Conservation (phyloP, 2,888 invertebrate species). For the Steinernema hermaphroditum region DNA sequence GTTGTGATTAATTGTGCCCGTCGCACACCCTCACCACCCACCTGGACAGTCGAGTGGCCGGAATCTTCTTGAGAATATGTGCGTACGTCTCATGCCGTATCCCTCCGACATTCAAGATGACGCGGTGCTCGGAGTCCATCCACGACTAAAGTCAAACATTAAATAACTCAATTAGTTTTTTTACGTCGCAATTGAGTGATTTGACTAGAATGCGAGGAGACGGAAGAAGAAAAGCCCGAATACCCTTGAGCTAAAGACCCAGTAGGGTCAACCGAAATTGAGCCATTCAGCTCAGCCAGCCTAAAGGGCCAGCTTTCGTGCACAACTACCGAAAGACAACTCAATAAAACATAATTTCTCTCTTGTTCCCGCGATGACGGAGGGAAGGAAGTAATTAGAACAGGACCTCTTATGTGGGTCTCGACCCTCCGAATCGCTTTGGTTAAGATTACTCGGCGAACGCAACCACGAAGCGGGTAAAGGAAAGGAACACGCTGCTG, state of each 20-base stretch:
- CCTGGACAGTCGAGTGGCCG: constrained; percentile 76
- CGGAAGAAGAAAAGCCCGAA: not conserved
- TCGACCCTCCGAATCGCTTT: constrained; percentile 17
- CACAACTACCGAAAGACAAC: constrained; percentile 24
- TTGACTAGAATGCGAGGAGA: not conserved
- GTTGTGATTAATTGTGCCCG: not conserved
- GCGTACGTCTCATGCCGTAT: constrained; percentile 76
- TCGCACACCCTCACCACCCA: constrained; percentile 5
- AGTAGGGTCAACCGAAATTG: not conserved
- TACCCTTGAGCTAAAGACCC: constrained; percentile 10
- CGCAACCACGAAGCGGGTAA: not conserved
- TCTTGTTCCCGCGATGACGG: constrained; percentile 23
- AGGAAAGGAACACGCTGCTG: constrained; percentile 3
- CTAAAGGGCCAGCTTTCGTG: constrained; percentile 20
- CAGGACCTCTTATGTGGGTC: constrained; percentile 21
- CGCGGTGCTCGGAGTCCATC: constrained; percentile 84
- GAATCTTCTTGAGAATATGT: constrained; percentile 81
- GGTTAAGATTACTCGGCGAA: not conserved
- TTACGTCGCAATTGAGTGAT: constrained; percentile 6
- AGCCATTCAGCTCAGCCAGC: constrained; percentile 18
- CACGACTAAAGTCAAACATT: constrained; percentile 50
- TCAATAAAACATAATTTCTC: constrained; percentile 25
- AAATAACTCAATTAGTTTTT: constrained; percentile 18
- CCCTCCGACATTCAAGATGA: constrained; percentile 87
- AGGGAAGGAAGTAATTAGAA: constrained; percentile 29